Base-by-base conservation (phyloP, 2,888 invertebrate genomes). In the Pandemis cinnamomeana region DNA sequence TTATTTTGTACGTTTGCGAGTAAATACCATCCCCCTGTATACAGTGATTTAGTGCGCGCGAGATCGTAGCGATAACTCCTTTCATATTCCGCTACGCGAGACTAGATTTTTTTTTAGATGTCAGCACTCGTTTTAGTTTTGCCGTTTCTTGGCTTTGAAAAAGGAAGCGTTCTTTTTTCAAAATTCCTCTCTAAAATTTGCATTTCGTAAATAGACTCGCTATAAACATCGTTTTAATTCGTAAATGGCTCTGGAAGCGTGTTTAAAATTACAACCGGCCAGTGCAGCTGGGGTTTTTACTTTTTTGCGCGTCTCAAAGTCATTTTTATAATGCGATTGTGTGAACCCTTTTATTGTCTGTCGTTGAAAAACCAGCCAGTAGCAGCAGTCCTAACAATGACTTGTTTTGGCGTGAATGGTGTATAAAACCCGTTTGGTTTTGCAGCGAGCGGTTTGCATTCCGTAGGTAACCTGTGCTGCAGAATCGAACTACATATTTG, bases 61-160 rank as follows among this genome's bases (percentile, higher is more conserved):
- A 93, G 93, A 93, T 93, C 88, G 91, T 91, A 91, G 87, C 91
- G 93, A 93, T 94, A 94, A 92, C 87, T 93, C 89, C 90, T 91
- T 91, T 93, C 91, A 93, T 91, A 91, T 93, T 92, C 91, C 86
- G 91, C 89, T 88, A 89, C 88, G 89, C 84, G 87, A 87, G 87
- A 87, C 77, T 80, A 81, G 81, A 81, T 88, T 87, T 88, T 86
- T 82, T 82, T 89, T 89, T 89, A 86, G 83, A 78, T 82, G 77
- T 82, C 80, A 82, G 79, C 73, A 74, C 80, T 80, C 80, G 71
- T 77, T 84, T 85, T 86, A 78, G 76, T 78, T 78, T 78, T 72
- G 76, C 75, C 51, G 71, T 82, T 84, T 82, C 82, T 87, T 86
- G 80, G 81, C 83, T 84, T 85, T 73, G 64, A 27, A 66, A 69